Evolutionary conservation across 2,888 invertebrate genomes (phyloP).

Genomic region (Aspidiotus destructor): DNA sequence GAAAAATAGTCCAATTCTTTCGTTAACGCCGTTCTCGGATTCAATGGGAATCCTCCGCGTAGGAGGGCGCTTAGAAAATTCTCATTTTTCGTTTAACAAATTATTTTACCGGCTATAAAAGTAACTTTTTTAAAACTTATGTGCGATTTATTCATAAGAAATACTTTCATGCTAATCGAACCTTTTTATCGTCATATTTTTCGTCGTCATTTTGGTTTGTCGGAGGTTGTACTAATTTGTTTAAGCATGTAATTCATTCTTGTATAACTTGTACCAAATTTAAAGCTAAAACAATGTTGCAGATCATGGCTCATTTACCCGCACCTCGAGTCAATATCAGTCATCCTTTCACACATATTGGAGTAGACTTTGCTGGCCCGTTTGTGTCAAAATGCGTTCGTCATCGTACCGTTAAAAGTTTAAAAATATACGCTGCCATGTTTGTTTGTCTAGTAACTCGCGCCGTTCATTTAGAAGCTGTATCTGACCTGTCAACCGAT

Average conservation of each 20-base stretch:
- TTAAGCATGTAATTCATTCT: no score
- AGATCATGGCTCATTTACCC: neutral
- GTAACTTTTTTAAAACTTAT: neutral
- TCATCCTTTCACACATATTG: neutral
- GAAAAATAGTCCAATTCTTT: neutral
- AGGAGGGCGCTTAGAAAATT: neutral
- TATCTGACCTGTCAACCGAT: conserved; percentile 6
- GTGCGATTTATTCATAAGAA: neutral
- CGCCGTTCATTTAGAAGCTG: neutral
- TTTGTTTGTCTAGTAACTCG: neutral
- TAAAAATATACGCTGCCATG: neutral
- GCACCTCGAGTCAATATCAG: neutral
- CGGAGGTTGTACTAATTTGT: neutral
- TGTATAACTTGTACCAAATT: neutral
- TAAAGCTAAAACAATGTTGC: neutral
- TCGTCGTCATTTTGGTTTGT: neutral
- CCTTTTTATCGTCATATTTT: neutral
- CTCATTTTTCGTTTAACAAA: conserved; percentile 3
- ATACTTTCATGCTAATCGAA: neutral
- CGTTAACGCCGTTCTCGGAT: conserved; percentile 2
- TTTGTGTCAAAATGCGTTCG: neutral
- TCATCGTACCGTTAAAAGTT: neutral
- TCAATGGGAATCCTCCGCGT: neutral
- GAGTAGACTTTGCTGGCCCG: neutral
- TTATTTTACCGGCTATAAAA: neutral